phyloP scores from a whole-genome alignment of 2,797 vertebrate genomes.

The Sebastes oblongus region DNA sequence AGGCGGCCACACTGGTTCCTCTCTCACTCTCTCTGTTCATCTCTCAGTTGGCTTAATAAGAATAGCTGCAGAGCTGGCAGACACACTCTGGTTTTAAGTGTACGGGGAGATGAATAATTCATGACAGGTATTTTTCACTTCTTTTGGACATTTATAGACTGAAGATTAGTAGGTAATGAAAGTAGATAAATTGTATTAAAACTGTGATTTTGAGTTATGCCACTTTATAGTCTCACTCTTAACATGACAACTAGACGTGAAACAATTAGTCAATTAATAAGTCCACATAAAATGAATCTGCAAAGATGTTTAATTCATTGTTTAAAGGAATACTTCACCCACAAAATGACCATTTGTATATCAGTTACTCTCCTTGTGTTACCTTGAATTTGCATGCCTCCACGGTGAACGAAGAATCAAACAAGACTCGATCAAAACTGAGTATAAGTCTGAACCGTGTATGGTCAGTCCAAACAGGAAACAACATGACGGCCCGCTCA shows the following conservation, averaged over 20 bases:
- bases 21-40: background rate
- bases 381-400: too few species aligned
- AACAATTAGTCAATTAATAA: background rate
- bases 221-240: background rate
- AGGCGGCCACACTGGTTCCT: background rate
- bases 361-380: too few species aligned
- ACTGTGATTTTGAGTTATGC: background rate
- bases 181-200: background rate
- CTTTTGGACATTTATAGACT: background rate
- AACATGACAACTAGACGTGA: background rate
- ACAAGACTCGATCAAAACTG: too few species aligned
- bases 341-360: background rate
- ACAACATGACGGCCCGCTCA: too few species aligned
- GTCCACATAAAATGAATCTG: background rate
- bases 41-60: slow-evolving; percentile 10
- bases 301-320: background rate
- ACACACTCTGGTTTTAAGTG: background rate
- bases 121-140: background rate
- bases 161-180: background rate
- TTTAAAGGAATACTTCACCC: background rate
- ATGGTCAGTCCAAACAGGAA: too few species aligned
- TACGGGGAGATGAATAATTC: background rate
- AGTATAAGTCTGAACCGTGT: too few species aligned
- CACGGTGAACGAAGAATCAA: too few species aligned
- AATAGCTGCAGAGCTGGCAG: slow-evolving; percentile 4